These are phyloP conservation scores for Haliclona indistincta DNA, from an alignment of 37 sponge, comb jelly and placozoan genomes.

Conservation along the genomic window DNA sequence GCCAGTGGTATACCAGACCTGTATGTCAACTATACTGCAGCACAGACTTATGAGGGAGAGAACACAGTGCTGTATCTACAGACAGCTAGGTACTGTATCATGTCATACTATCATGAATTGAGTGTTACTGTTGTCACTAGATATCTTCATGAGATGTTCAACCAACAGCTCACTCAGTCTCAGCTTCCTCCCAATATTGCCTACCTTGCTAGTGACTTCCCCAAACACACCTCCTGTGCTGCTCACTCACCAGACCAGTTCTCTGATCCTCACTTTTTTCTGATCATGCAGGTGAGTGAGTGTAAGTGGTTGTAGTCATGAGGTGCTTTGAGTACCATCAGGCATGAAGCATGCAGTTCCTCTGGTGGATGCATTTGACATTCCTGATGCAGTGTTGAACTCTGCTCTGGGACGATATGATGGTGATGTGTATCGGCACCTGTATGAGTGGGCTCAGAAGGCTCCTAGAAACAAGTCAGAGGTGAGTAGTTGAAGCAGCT, in stretches of 20 bases:
- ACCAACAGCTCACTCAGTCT: too few relatives aligned
- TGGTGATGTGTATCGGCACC: constrained; percentile 88
- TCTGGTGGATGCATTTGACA: constrained; percentile 93
- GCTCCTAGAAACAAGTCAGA: constrained; percentile 81
- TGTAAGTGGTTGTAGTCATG: too few relatives aligned
- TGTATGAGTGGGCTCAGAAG: constrained; percentile 81
- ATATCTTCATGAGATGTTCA: too few relatives aligned
- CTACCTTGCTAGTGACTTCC: too few relatives aligned
- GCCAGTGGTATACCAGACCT: constrained; percentile 85
- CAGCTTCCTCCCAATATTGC: too few relatives aligned
- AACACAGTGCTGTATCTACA: constrained; percentile 91
- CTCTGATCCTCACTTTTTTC: too few relatives aligned
- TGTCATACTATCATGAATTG: not conserved
- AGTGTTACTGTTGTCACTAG: too few relatives aligned
- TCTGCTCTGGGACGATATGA: constrained; percentile 91
- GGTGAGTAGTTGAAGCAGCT: too few relatives aligned
- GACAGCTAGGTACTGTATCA: constrained; percentile 73
- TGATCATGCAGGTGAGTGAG: too few relatives aligned
- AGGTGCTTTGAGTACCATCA: too few relatives aligned
- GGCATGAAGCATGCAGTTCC: constrained; percentile 87
- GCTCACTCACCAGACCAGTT: too few relatives aligned
- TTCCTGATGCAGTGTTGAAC: constrained; percentile 74
- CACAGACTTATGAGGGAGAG: constrained; percentile 89
- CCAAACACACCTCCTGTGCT: constrained; percentile 20
- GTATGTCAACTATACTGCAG: constrained; percentile 51